phyloP scores from a whole-genome alignment of 2,113 vertebrate genomes.

The Stegostoma tigrinum region DNA sequence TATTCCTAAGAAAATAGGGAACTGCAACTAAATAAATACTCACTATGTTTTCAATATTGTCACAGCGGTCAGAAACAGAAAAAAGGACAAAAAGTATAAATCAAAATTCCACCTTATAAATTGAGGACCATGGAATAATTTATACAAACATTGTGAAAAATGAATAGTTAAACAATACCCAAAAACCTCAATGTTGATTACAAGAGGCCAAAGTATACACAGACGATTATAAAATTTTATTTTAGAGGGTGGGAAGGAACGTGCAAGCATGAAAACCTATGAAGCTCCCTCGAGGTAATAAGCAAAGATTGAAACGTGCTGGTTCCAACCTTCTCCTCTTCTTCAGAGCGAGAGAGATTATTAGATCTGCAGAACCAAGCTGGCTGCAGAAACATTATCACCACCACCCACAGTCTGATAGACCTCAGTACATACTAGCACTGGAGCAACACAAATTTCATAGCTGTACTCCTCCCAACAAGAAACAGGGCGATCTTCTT shows the following conservation, averaged over 20 bases:
- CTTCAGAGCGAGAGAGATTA: slow-evolving; percentile 1
- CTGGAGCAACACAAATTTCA: slow-evolving; percentile 69
- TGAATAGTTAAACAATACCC: background rate
- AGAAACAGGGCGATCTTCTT: slow-evolving; percentile 63
- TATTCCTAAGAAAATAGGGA: background rate
- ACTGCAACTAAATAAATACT: background rate
- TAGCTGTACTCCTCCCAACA: slow-evolving; percentile 69
- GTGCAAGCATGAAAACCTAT: background rate
- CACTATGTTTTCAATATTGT: background rate
- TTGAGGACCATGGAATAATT: background rate
- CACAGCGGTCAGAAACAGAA: background rate
- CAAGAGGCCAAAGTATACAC: background rate
- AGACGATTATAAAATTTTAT: background rate
- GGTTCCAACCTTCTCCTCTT: background rate
- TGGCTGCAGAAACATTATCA: slow-evolving; percentile 72
- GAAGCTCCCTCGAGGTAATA: background rate
- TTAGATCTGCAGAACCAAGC: slow-evolving; percentile 70
- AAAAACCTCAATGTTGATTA: background rate
- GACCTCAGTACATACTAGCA: slow-evolving; percentile 73
- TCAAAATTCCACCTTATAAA: background rate
- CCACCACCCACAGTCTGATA: slow-evolving; percentile 73
- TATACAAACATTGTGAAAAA: slow-evolving; percentile 1
- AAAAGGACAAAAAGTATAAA: background rate
- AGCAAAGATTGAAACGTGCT: background rate
- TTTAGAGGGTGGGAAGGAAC: background rate